A percentile compares a stretch with the other conserved stretches of the same genome.
Conservation (phyloP, 2,797 vertebrate species). For the Hemibagrus guttatus region DNA sequence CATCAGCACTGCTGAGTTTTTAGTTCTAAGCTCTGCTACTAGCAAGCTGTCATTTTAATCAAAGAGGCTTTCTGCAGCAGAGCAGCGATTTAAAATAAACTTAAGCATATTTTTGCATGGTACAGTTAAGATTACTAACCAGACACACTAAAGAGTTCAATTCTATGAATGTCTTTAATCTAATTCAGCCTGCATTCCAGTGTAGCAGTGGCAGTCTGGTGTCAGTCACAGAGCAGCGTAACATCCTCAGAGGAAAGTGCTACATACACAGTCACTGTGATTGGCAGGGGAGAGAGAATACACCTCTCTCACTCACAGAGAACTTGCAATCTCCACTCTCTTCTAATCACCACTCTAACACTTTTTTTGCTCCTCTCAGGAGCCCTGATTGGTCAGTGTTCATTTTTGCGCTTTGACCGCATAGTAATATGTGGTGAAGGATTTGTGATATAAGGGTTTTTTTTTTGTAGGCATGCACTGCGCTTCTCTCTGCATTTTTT, state of each 20-base stretch:
- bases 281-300: neutral
- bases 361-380: neutral
- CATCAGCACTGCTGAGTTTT: neutral
- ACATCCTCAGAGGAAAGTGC: neutral
- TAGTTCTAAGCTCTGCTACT: neutral
- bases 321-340: neutral
- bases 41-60: neutral
- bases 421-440: neutral
- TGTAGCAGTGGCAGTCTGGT: neutral
- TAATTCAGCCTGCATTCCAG: neutral
- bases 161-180: neutral
- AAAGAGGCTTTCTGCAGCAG: neutral
- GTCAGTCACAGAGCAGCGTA: neutral
- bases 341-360: too few species aligned
- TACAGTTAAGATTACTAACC: neutral
- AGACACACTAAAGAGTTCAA: neutral
- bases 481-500: slow-evolving; percentile 40
- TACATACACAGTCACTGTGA: neutral
- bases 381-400: neutral
- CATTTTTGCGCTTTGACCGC: neutral
- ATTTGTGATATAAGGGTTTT: neutral
- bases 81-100: neutral
- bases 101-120: neutral
- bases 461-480: neutral
- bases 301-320: neutral